Conservation (phyloP, 2,797 vertebrate species). For the Echiichthys vipera region DNA sequence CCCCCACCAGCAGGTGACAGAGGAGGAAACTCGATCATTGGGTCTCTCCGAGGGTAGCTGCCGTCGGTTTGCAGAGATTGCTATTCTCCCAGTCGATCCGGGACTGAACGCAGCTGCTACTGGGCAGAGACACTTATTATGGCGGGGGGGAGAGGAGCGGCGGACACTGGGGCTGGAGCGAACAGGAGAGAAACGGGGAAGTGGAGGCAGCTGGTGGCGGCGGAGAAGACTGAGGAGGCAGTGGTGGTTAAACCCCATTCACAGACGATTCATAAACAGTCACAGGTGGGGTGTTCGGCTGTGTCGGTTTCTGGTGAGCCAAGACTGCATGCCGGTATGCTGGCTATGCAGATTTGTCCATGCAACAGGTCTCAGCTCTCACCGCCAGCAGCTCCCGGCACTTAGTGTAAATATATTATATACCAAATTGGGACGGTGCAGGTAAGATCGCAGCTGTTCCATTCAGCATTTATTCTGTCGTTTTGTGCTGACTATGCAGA, state of each 20-base stretch:
- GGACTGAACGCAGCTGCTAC: conserved; percentile 45
- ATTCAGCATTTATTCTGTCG: background rate
- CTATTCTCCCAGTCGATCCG: conserved; percentile 9
- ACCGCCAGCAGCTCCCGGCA: conserved; percentile 33
- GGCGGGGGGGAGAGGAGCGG: conserved; percentile 56
- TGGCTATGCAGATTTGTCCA: conserved; percentile 47
- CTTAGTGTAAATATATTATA: conserved; percentile 39
- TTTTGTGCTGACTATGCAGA: conserved; percentile 5
- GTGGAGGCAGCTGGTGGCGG: conserved; percentile 13
- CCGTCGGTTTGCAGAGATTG: conserved; percentile 19
- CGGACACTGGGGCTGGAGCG: background rate
- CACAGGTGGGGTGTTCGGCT: conserved; percentile 65
- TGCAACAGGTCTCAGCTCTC: conserved; percentile 55
- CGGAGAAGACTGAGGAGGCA: conserved; percentile 40
- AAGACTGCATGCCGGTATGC: conserved; percentile 48
- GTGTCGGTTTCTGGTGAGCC: conserved; percentile 36
- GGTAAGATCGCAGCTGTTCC: conserved; percentile 1
- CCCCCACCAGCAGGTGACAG: conserved; percentile 49
- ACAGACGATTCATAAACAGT: conserved; percentile 50
- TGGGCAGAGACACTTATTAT: conserved; percentile 33
- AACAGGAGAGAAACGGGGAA: conserved; percentile 1
- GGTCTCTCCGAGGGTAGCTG: conserved; percentile 9
- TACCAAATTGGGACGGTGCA: conserved; percentile 25
- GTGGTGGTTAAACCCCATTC: conserved; percentile 34
- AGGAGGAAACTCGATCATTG: conserved; percentile 67